Base-by-base conservation (phyloP, 2,113 vertebrate genomes). In the Perca fluviatilis region DNA sequence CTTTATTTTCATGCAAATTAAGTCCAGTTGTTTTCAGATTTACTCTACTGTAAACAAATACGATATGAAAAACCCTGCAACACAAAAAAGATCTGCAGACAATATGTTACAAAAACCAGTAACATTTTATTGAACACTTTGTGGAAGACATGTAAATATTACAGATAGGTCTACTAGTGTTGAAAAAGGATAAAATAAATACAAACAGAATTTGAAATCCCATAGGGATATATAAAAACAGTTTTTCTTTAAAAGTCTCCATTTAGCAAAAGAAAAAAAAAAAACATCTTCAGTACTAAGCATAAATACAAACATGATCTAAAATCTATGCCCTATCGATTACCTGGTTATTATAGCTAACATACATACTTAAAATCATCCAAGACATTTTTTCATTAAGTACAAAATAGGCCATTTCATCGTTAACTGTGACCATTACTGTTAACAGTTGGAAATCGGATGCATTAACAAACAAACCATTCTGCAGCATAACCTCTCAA, bases 181-280 rank as follows among this genome's bases (percentile, higher is more conserved):
- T 96, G 96, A 94, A 94, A 93, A 95, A 95, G 94, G 92, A 95
- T 95, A 82, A 96, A 96, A 95, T 95, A 94, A 95, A 95, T 95
- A 95, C 93, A 95, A 94, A 94, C 93, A 92, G 89, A 93, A 93
- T 86, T 94, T 93, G 89, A 92, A 92, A 95, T 99, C 98, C 98
- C 98, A 99, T 98, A 97, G 98, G 98, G 98, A 99, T 99, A 97
- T 98, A 97, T 97, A 96, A 95, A 97, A 97, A 98, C 95, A 96
- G 96, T 94, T 94, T 89, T 94, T 94, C 85, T 90, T 94, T 94
- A 95, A 95, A 89, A 91, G 93, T 95, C 93, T 96, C 95, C 89
- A 93, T 93, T 96, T 95, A 96, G 95, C 94, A 96, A 98, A 94
- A 91, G 46, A 89, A 93, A 89, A 92, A 33, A 33, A 73, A 89